Percentiles rank a stretch among this genome's conserved stretches.
Conservation (phyloP, 2,113 vertebrate genomes). For the Eulemur macaco region DNA sequence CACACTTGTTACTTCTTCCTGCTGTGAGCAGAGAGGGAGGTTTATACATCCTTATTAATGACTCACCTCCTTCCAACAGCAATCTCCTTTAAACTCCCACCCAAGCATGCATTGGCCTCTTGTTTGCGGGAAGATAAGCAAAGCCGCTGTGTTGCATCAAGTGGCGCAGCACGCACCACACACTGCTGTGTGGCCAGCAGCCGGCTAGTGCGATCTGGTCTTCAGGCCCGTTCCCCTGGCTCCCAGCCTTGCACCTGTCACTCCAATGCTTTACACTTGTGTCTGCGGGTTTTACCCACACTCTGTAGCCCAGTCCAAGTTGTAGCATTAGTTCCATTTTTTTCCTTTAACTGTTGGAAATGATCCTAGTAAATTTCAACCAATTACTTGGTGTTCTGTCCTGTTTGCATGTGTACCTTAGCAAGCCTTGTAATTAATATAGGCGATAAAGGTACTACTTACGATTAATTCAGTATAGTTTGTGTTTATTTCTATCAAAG, state of each 20-base stretch:
- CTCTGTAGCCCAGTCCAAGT: not conserved
- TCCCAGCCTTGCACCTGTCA: not conserved
- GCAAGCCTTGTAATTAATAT: not conserved
- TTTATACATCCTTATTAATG: no score
- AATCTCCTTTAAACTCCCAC: not conserved
- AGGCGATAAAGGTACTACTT: not conserved
- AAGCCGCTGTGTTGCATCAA: not conserved
- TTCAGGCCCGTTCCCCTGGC: not conserved
- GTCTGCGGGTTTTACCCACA: not conserved
- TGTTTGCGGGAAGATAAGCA: not conserved
- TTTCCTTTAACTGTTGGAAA: not conserved
- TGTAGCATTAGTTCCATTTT: not conserved
- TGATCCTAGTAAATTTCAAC: not conserved
- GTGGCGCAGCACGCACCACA: not conserved
- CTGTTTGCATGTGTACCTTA: not conserved
- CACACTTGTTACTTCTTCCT: not conserved
- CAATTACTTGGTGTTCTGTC: not conserved
- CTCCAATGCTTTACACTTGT: rapidly evolving
- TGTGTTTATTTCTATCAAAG: not conserved
- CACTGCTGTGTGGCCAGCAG: rapidly evolving
- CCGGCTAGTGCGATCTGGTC: not conserved
- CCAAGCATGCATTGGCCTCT: not conserved
- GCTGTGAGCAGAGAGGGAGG: not conserved
- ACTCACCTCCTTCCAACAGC: not conserved
- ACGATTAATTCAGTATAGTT: not conserved